Evolutionary conservation across 2,888 invertebrate species (phyloP), one percentile per base, ranked within the genome.

Genomic region (Drosophila paramelanica): DNA sequence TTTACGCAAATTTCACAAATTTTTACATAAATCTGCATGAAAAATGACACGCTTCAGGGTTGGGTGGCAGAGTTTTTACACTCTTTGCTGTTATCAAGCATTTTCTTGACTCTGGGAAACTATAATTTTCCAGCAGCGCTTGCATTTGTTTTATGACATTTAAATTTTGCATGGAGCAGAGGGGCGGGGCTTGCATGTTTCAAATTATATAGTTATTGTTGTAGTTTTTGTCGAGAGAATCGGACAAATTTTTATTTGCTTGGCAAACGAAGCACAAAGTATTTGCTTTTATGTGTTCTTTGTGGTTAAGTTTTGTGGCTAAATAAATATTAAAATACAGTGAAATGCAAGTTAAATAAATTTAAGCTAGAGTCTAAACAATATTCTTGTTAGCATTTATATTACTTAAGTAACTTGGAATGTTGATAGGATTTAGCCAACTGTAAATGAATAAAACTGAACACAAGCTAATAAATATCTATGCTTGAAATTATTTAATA

Each of bases 11-110:
- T 79, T 81, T 76, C 55, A 42, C 49, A 72, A 59, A 82, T 68
- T 73, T 83, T 76, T 72, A 67, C 88, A 88, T 83, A 88, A 79
- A 83, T 83, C 82, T 82, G 79, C 83, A 83, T 83, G 86, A 83
- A 82, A 88, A 73, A 88, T 82, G 51, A 67, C 71, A 33, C 36
- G 59, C 69, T 65, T 31, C 52, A 33, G 25, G 66, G 43, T 23
- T 17, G 45, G 46, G 20, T 42, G 27, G 23, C 53, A 14, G 33
- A 55, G 43, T 33, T 23, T 43, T 27, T 36, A 43, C 53, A 23
- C 43, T 17, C 41, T 41, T 41, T 65, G 42, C 52, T 67, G 23
- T 60, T 75, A 62, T 77, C 76, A 64, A 74, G 53, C 45, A 70
- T 66, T 64, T 31, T 62, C 46, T 43, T 23, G 56, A 50, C 52